Evolutionary conservation across 1,140 invertebrate genomes (phyloP), one percentile per base, ranked within the genome.

Genomic region (Varroa destructor): DNA sequence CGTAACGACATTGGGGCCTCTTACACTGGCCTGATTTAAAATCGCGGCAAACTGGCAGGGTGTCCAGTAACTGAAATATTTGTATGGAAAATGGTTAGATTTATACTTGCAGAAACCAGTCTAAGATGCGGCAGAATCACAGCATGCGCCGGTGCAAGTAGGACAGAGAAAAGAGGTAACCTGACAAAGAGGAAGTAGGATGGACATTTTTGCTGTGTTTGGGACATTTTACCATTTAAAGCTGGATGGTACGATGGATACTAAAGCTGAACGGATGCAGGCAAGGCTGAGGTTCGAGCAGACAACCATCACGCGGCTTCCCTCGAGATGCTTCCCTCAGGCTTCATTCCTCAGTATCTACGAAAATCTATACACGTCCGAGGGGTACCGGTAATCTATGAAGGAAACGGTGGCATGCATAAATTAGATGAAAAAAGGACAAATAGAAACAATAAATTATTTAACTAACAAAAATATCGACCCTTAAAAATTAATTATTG

Each of bases 21-120:
- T 89, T 88, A 86, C 90, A 93, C 83, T 89, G 87, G 84, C 90
- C 89, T 83, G 88, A 88, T 89, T 92, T 94, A 93, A 93, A 95
- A 93, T 93, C 92, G 78, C 80, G 91, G 91, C 89, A 96, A 88
- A 93, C 91, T 89, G 88, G 92, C 90, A 93, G 91, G 90, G 90
- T 95, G 91, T 92, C 92, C 91, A 93, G 91, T 90, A 94, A 94
- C 92, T 96, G 87, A 81, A 89, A 89, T 43, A 67, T 51, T 51
- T 51, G 4, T 3, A 51, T 51, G 3, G 46, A 51, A 51, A 5
- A 8, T 51, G 3, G 8, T 3, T 51, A 51, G 46, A 51, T 51
- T 5, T 51, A 51, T 51, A 5, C 4, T 51, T 51, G 46, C 8
- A 3, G 46, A 8, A 8, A 8, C 0, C 46, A 51, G 4, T 51